Evolutionary conservation across 2,113 vertebrate genomes (phyloP).

Genomic region (Panthera leo): DNA sequence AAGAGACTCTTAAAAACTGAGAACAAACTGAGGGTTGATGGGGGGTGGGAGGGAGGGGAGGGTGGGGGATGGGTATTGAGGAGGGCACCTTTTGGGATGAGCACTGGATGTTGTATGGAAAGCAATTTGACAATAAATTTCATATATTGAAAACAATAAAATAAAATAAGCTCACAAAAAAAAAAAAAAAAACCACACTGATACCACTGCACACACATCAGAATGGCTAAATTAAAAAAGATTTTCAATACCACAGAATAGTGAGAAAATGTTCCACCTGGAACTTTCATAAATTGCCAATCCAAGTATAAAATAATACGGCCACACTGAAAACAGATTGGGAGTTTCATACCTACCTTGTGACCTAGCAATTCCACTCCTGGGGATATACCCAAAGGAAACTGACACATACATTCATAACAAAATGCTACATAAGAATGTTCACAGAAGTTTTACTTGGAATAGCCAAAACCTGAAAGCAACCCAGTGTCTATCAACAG

Average conservation of each 20-base stretch:
- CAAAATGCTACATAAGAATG: not conserved
- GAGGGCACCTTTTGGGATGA: too few relatives aligned
- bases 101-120: too few relatives aligned
- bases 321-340: not conserved
- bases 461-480: not conserved
- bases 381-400: not conserved
- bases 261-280: not conserved
- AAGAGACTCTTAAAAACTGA: too few relatives aligned
- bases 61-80: too few relatives aligned
- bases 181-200: not conserved
- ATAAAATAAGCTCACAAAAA: too few relatives aligned
- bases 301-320: not conserved
- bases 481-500: not conserved
- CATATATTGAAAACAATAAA: too few relatives aligned
- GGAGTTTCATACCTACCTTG: not conserved
- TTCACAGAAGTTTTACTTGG: not conserved
- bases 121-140: too few relatives aligned
- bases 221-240: not conserved
- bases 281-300: not conserved
- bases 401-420: not conserved
- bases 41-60: too few relatives aligned
- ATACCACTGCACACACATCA: not conserved
- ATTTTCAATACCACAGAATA: not conserved
- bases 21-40: too few relatives aligned
- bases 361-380: not conserved